Evolutionary conservation across 2,113 vertebrate genomes (phyloP).

Genomic region (Equus przewalskii): DNA sequence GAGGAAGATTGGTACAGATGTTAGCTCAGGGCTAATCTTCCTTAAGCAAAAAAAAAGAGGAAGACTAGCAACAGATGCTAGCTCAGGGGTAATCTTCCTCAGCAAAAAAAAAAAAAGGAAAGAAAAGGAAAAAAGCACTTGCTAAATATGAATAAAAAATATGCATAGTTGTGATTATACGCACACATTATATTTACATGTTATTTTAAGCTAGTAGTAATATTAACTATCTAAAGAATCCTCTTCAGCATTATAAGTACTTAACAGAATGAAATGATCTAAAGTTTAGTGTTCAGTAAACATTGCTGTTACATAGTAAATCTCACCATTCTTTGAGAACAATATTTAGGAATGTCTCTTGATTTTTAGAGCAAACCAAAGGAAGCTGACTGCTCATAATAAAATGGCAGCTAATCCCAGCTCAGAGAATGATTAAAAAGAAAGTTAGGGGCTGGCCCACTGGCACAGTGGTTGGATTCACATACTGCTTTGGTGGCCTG

Average conservation of each 20-base stretch:
- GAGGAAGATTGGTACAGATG: too few species aligned
- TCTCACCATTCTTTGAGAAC: slow-evolving; percentile 5
- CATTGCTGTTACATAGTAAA: neutral
- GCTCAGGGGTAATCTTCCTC: too few species aligned
- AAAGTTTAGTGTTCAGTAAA: slow-evolving; percentile 41
- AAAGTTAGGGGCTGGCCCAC: neutral
- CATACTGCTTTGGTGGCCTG: too few species aligned
- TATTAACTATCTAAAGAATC: neutral
- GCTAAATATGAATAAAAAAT: slow-evolving; percentile 29
- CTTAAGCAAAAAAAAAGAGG: too few species aligned
- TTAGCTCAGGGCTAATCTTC: too few species aligned
- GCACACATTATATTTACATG: neutral
- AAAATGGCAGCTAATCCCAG: neutral
- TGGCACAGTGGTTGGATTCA: too few species aligned
- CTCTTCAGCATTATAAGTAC: neutral
- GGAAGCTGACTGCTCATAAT: neutral
- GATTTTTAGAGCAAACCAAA: slow-evolving; percentile 48
- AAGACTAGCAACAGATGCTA: too few species aligned
- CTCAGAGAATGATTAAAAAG: slow-evolving; percentile 1
- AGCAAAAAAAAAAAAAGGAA: too few species aligned
- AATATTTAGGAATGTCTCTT: slow-evolving; percentile 37
- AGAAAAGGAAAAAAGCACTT: neutral
- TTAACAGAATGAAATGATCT: neutral
- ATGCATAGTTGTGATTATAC: slow-evolving; percentile 23
- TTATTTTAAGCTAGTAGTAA: slow-evolving; percentile 52